Percentiles rank a stretch among this genome's conserved stretches.
phyloP scores from a whole-genome alignment of 2,113 vertebrate genomes.

The Neolamprologus toae region DNA sequence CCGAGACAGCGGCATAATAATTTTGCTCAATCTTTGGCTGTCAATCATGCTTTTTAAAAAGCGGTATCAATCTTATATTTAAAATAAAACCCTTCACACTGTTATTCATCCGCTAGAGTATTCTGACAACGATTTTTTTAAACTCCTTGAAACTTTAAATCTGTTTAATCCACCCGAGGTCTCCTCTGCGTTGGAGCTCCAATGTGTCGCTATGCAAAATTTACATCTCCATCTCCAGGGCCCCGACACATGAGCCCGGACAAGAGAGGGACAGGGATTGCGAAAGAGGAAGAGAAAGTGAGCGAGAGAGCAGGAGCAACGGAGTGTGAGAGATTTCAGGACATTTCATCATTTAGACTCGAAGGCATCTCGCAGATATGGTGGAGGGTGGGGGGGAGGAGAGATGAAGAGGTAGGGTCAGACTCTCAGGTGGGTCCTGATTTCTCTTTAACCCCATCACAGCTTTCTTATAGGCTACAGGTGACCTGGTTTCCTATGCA shows the following conservation, averaged over 20 bases:
- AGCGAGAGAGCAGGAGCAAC: background rate
- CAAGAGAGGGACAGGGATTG: conserved; percentile 18
- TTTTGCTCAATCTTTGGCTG: background rate
- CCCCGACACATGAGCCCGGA: background rate
- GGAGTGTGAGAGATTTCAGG: conserved; percentile 35
- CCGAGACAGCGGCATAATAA: background rate
- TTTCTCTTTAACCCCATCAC: conserved; percentile 4
- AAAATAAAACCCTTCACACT: background rate
- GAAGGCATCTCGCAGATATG: conserved; percentile 3
- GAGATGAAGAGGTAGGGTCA: background rate
- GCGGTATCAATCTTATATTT: background rate
- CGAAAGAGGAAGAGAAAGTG: background rate
- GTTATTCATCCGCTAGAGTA: background rate
- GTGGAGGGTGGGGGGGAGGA: background rate
- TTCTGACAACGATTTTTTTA: background rate
- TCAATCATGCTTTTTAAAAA: background rate
- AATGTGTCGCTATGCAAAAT: conserved; percentile 16
- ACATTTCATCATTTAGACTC: conserved; percentile 54
- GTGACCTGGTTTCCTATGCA: conserved; percentile 12
- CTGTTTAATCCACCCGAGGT: background rate
- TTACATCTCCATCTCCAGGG: conserved; percentile 17
- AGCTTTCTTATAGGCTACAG: background rate
- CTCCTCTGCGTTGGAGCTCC: background rate
- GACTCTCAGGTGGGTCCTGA: background rate
- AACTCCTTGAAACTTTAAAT: background rate